phyloP scores from a whole-genome alignment of 2,888 invertebrate species.

The Drosophila vallismaia region DNA sequence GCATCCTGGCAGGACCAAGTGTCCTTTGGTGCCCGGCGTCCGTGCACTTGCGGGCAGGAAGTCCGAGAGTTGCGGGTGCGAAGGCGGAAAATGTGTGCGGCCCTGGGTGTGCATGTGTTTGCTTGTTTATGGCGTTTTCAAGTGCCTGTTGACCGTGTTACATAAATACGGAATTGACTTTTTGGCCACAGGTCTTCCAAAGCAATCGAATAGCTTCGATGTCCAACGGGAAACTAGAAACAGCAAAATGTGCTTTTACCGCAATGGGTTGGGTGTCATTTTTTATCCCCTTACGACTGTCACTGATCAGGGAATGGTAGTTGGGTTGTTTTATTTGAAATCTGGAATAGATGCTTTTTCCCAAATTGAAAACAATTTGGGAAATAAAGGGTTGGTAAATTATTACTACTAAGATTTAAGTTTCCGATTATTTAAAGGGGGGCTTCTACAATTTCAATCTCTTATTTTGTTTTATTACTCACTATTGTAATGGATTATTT shows the following conservation, averaged over 20 bases:
- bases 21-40: constrained; percentile 42
- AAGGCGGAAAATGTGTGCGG: constrained; percentile 22
- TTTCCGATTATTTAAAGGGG: no score
- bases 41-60: constrained; percentile 36
- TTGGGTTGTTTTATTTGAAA: not conserved
- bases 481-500: not conserved
- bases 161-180: constrained; percentile 76
- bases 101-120: constrained; percentile 9
- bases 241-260: constrained; percentile 14
- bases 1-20: constrained; percentile 29
- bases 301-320: not conserved
- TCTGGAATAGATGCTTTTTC: not conserved
- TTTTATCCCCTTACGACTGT: constrained; percentile 7
- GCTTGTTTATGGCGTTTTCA: constrained; percentile 68
- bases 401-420: not conserved
- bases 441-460: no score
- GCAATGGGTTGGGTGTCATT: constrained; percentile 18
- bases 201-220: constrained; percentile 61
- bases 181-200: constrained; percentile 51
- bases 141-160: constrained; percentile 68
- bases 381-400: not conserved
- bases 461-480: no score
- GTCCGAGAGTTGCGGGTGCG: constrained; percentile 22
- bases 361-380: constrained; percentile 1
- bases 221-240: constrained; percentile 27